A percentile compares a stretch with the other conserved stretches of the same genome.
phyloP scores from a whole-genome alignment of 2,797 vertebrate species.

The Pogoniulus pusillus region DNA sequence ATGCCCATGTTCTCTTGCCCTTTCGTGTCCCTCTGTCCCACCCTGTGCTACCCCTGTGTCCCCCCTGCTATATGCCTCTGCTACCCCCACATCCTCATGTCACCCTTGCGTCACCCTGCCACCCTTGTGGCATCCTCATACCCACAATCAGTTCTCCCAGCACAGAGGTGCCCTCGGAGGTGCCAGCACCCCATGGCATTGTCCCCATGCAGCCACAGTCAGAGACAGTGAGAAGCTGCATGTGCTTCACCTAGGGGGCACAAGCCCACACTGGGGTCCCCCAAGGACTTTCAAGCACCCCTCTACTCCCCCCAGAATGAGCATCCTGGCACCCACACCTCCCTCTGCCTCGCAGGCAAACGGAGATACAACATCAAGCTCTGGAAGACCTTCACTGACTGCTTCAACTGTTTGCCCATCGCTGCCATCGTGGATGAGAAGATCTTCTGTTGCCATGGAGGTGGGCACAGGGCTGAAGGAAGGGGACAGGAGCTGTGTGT shows the following conservation, averaged over 20 bases:
- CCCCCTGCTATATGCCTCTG: no score
- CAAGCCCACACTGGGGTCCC: rapidly evolving
- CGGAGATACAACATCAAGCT: constrained; percentile 96
- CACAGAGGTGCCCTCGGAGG: neutral
- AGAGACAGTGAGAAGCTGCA: neutral
- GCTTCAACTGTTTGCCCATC: constrained; percentile 96
- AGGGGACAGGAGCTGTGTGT: no score
- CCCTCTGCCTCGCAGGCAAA: constrained; percentile 80
- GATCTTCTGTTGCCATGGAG: constrained; percentile 97
- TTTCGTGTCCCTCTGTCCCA: no score
- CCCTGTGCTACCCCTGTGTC: no score
- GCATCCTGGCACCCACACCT: neutral
- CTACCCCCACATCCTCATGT: no score
- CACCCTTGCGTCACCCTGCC: no score
- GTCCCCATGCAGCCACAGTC: rapidly evolving
- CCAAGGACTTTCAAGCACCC: rapidly evolving
- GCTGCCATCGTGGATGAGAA: constrained; percentile 97
- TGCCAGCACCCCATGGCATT: no score
- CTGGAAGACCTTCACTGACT: constrained; percentile 97
- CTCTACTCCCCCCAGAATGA: neutral
- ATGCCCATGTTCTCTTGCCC: no score
- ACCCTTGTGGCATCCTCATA: rapidly evolving
- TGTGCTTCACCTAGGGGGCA: neutral
- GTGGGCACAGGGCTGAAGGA: constrained; percentile 75
- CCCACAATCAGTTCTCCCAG: neutral